These are phyloP conservation scores for Zenarchopterus dispar DNA, from an alignment of 2,797 vertebrate genomes.

Conservation along the genomic window DNA sequence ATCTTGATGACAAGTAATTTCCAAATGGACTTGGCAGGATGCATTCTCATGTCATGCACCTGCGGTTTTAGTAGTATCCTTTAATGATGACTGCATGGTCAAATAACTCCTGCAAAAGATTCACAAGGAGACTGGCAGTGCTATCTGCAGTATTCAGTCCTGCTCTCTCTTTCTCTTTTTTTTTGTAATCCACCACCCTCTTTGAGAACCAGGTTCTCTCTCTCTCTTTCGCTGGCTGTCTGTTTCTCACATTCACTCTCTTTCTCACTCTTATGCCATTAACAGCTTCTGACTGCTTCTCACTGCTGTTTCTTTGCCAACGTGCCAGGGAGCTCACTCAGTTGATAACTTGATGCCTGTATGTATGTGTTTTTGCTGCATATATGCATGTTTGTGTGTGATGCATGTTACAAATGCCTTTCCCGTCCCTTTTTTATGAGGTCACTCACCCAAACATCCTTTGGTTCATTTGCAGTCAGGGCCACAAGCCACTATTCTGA, in stretches of 20 bases:
- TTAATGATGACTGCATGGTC: conserved; percentile 49
- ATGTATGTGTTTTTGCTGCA: conserved; percentile 17
- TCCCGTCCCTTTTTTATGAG: conserved; percentile 73
- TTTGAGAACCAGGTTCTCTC: conserved; percentile 44
- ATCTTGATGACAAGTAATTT: conserved; percentile 16
- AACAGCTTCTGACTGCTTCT: conserved; percentile 71
- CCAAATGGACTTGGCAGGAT: conserved; percentile 9
- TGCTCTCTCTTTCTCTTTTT: conserved; percentile 41
- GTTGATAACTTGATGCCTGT: conserved; percentile 53
- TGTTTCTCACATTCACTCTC: conserved; percentile 56
- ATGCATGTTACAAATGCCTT: conserved; percentile 69
- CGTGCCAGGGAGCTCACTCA: conserved; percentile 61
- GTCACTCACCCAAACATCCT: conserved; percentile 74
- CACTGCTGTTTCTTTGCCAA: conserved; percentile 62
- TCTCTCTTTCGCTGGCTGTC: conserved; percentile 30
- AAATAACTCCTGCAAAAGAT: conserved; percentile 34
- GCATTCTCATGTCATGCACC: conserved; percentile 22
- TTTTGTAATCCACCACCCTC: conserved; percentile 19
- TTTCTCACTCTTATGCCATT: conserved; percentile 69
- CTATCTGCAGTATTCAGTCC: conserved; percentile 52
- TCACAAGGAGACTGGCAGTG: conserved; percentile 24
- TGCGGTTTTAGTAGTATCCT: conserved; percentile 15
- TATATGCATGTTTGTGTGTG: conserved; percentile 13
- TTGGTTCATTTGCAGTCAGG: conserved; percentile 77
- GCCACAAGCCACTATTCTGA: conserved; percentile 66